Evolutionary conservation across 2,797 vertebrate genomes (phyloP).

Genomic region (Carcharodon carcharias): DNA sequence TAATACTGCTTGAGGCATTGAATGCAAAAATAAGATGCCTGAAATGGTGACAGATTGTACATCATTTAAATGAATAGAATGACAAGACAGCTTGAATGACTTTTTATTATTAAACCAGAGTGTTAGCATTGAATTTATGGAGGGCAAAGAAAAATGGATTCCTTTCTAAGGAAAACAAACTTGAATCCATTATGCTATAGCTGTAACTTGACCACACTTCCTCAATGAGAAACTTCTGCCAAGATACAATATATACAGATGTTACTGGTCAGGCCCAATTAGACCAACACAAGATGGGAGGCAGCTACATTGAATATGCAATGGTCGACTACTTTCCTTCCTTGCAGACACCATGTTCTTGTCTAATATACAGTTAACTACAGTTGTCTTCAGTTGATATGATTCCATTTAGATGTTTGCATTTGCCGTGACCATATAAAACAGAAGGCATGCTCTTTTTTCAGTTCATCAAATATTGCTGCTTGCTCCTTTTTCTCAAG

Average conservation of each 20-base stretch:
- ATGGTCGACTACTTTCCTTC: constrained; percentile 62
- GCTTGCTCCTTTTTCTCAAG: constrained; percentile 36
- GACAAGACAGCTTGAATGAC: background rate
- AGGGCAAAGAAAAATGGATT: background rate
- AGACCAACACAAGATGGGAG: constrained; percentile 57
- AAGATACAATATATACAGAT: constrained; percentile 22
- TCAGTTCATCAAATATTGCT: constrained; percentile 43
- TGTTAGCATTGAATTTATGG: background rate
- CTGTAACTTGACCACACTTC: background rate
- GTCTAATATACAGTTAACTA: background rate
- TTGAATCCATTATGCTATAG: background rate
- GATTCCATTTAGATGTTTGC: constrained; percentile 52
- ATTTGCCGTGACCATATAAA: constrained; percentile 47
- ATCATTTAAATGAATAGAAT: constrained; percentile 13
- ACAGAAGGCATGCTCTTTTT: constrained; percentile 49
- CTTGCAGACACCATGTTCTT: constrained; percentile 44
- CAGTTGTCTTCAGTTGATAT: constrained; percentile 42
- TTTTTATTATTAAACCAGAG: constrained; percentile 17
- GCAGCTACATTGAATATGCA: constrained; percentile 59
- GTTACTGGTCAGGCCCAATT: background rate
- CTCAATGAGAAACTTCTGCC: background rate
- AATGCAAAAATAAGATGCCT: background rate
- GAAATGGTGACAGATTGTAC: background rate
- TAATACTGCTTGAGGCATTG: background rate
- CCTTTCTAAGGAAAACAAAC: background rate